Percentiles rank a stretch among this genome's conserved stretches.
These are phyloP conservation scores for Siniperca knerii DNA, from an alignment of 2,113 vertebrate genomes.

Conservation along the genomic window DNA sequence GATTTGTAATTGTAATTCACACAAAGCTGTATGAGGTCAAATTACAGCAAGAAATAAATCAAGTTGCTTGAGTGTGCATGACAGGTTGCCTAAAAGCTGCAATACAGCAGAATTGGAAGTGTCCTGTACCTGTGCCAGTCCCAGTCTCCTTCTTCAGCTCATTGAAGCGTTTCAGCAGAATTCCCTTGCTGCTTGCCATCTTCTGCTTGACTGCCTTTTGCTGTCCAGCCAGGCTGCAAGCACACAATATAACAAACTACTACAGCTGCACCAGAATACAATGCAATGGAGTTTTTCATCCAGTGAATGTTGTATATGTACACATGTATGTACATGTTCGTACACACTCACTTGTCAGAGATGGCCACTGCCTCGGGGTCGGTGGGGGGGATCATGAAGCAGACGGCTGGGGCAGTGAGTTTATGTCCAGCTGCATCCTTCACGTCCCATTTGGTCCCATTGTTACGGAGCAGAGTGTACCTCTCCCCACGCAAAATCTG, in stretches of 20 bases:
- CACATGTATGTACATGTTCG: not conserved
- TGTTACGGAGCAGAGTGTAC: conserved; percentile 92
- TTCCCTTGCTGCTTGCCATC: conserved; percentile 80
- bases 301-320: not conserved
- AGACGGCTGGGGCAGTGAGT: conserved; percentile 88
- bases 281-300: not conserved
- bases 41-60: not conserved
- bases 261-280: not conserved
- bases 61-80: not conserved
- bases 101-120: not conserved
- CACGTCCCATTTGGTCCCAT: conserved; percentile 89
- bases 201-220: conserved; percentile 88
- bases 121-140: conserved; percentile 76
- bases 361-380: conserved; percentile 87
- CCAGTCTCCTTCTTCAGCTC: conserved; percentile 87
- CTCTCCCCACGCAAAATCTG: conserved; percentile 88
- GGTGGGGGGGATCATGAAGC: conserved; percentile 94
- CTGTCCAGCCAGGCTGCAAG: conserved; percentile 86
- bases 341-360: conserved; percentile 88
- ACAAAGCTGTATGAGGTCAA: not conserved
- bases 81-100: not conserved
- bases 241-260: not conserved
- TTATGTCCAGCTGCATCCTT: conserved; percentile 85
- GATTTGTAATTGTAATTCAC: too few relatives aligned
- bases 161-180: conserved; percentile 85